Evolutionary conservation across 53 echinoderm and acorn worm species (phyloP).

Genomic region (Arbacia lixula): DNA sequence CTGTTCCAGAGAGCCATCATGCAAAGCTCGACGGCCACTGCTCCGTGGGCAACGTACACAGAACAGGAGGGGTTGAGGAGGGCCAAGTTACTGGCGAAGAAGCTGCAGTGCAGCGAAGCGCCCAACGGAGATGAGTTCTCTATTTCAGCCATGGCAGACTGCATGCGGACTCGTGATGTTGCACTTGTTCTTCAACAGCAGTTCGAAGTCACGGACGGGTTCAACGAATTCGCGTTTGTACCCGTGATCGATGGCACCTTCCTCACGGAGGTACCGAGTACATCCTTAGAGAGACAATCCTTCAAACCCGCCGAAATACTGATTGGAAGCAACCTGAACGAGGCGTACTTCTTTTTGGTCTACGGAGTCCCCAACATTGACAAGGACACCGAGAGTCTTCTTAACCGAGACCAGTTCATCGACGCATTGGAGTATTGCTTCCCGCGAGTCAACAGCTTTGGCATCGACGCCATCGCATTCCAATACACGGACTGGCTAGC

Average conservation of each 20-base stretch:
- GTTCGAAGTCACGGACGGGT: slow-evolving; percentile 55
- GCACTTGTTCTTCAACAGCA: slow-evolving; percentile 54
- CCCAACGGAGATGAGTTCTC: slow-evolving; percentile 50
- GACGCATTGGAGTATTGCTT: slow-evolving; percentile 71
- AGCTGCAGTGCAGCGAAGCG: slow-evolving; percentile 58
- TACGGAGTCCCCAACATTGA: slow-evolving; percentile 71
- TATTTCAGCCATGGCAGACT: slow-evolving; percentile 60
- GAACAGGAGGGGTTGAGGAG: slow-evolving; percentile 77
- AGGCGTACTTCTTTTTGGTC: slow-evolving; percentile 85
- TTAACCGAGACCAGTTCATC: slow-evolving; percentile 62
- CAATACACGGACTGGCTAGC: slow-evolving; percentile 89
- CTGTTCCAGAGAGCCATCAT: slow-evolving; percentile 84
- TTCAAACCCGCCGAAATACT: slow-evolving; percentile 82
- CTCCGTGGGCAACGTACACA: slow-evolving; percentile 83
- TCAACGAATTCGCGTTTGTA: slow-evolving; percentile 74
- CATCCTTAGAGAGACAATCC: slow-evolving; percentile 70
- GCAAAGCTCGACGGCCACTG: slow-evolving; percentile 76
- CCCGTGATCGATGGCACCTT: slow-evolving; percentile 91
- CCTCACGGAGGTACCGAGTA: slow-evolving; percentile 76
- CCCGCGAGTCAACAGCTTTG: slow-evolving; percentile 70
- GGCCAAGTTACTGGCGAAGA: slow-evolving; percentile 61
- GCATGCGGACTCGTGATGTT: slow-evolving; percentile 56
- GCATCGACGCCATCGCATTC: slow-evolving; percentile 77
- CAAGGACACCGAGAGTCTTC: slow-evolving; percentile 50
- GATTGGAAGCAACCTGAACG: slow-evolving; percentile 88